phyloP scores from a whole-genome alignment of 2,113 vertebrate species.

The Syngnathus floridae region DNA sequence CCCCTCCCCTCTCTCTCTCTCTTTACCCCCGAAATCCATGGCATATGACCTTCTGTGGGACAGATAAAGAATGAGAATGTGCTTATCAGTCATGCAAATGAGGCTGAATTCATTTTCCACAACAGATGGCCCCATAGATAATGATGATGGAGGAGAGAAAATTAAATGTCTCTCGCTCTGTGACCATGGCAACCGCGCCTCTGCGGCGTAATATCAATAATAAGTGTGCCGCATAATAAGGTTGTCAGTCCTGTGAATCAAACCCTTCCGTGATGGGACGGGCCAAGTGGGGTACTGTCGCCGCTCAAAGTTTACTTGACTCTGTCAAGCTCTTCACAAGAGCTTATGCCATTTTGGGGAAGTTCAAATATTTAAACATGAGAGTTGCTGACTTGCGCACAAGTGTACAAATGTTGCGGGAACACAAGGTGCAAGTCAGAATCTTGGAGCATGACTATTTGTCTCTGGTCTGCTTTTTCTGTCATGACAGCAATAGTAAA shows the following conservation, averaged over 20 bases:
- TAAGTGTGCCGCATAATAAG: constrained; percentile 99
- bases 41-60: constrained; percentile 99
- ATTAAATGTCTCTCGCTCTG: constrained; percentile 99
- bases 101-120: constrained; percentile 99
- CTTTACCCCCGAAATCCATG: constrained; percentile 67
- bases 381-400: background rate
- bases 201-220: constrained; percentile 99
- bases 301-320: constrained; percentile 45
- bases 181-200: constrained; percentile 98
- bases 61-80: constrained; percentile 99
- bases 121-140: constrained; percentile 99
- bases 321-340: constrained; percentile 18
- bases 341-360: background rate
- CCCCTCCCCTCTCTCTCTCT: constrained; percentile 64
- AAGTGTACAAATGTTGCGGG: background rate
- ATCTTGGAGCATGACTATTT: background rate
- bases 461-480: background rate
- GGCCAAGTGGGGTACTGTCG: constrained; percentile 19
- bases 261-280: constrained; percentile 70
- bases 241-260: constrained; percentile 98
- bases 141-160: constrained; percentile 99
- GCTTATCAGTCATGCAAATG: constrained; percentile 99
- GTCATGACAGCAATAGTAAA: background rate
- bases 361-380: background rate
- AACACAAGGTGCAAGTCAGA: background rate